phyloP scores from a whole-genome alignment of 2,797 vertebrate species.

The Malurus splendens region DNA sequence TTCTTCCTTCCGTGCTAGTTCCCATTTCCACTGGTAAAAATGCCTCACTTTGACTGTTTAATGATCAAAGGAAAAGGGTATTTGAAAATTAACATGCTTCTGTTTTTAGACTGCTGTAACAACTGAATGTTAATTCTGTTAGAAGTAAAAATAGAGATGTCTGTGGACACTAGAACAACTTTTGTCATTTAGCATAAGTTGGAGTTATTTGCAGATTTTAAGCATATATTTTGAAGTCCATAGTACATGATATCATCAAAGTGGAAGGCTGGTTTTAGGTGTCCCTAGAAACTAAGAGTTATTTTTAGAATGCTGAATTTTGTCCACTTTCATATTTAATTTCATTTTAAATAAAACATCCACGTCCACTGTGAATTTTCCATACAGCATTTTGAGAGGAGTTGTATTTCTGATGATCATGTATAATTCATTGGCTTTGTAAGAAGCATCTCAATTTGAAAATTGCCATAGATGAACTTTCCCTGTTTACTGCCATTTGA shows the following conservation, averaged over 20 bases:
- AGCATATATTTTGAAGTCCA: neutral
- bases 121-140: neutral
- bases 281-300: neutral
- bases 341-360: neutral
- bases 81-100: neutral
- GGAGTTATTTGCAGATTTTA: neutral
- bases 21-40: neutral
- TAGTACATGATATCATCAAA: neutral
- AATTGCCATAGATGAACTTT: neutral
- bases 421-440: neutral
- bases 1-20: neutral
- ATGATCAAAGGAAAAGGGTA: neutral
- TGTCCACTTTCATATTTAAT: neutral
- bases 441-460: neutral
- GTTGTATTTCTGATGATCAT: neutral
- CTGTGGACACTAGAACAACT: neutral
- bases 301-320: neutral
- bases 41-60: neutral
- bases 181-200: neutral
- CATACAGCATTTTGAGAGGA: neutral
- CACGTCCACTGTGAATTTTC: neutral
- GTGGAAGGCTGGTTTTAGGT: neutral
- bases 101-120: neutral
- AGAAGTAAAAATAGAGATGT: neutral
- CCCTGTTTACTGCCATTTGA: neutral